Base-by-base conservation (phyloP, 1,140 invertebrate species). In the Lepidurus apus region DNA sequence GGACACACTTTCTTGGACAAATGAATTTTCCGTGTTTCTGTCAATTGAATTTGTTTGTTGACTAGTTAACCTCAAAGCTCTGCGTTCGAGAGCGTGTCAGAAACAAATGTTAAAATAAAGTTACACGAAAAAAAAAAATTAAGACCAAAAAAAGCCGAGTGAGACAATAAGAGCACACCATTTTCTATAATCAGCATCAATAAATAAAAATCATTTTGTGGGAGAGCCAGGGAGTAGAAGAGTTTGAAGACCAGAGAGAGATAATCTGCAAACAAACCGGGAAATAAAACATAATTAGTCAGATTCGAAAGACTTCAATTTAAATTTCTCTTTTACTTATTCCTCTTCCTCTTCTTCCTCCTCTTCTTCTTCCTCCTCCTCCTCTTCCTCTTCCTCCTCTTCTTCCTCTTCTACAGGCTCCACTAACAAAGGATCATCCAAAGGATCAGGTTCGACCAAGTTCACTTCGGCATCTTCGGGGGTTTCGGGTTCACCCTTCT, bases 401-500 rank as follows among this genome's bases (percentile, higher is more conserved):
- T 91, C 91, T 76, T 91, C 88, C 74, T 91, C 89, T 80, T 91
- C 90, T 74, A 79, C 80, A 8, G 53, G 34, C 43, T 77, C 73
- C 76, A 42, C 78, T 42, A 74, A 24, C 17, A 26, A 42, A 42
- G 75, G 45, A 42, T 42, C 74, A 17, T 91, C 89, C 17, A 65
- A 21, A 76, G 90, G 89, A 43, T 91, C 90, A 43, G 76, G 76
- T 42, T 17, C 76, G 47, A 84, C 84, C 10, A 84, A 81, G 43
- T 85, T 93, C 80, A 91, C 89, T 26, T 82, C 82, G 17, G 26
- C 79, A 84, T 95, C 93, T 85, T 94, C 93, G 74, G 94, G 93
- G 82, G 93, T 93, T 81, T 95, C 93, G 81, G 91, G 90, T 80
- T 93, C 94, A 80, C 91, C 93, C 84, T 90, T 87, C 89, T 95